Conservation (phyloP, 2,888 invertebrate genomes). For the Diaprepes abbreviatus region DNA sequence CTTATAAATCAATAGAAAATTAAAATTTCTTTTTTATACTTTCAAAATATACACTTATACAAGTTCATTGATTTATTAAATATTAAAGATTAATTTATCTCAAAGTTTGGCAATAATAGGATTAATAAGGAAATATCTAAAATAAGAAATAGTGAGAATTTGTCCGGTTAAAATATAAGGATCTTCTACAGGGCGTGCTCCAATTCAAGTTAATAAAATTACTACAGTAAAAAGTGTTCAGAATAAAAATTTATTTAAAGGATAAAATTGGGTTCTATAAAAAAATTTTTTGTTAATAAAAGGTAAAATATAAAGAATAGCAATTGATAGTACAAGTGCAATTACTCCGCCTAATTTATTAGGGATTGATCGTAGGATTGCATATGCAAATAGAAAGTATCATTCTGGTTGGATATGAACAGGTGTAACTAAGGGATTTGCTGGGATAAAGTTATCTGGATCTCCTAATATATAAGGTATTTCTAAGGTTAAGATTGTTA, state of each 20-base stretch:
- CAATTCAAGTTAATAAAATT: too few relatives aligned
- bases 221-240: too few relatives aligned
- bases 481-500: conserved; percentile 71
- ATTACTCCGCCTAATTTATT: conserved; percentile 85
- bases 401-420: conserved; percentile 87
- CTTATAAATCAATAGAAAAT: conserved; percentile 76
- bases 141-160: too few relatives aligned
- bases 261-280: conserved; percentile 73
- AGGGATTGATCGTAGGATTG: conserved; percentile 84
- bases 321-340: conserved; percentile 76
- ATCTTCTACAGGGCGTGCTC: too few relatives aligned
- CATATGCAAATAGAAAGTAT: conserved; percentile 89
- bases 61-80: too few relatives aligned
- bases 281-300: conserved; percentile 72
- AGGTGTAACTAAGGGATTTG: conserved; percentile 79
- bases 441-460: conserved; percentile 81
- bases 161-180: too few relatives aligned
- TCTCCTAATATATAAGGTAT: conserved; percentile 76
- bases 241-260: conserved; percentile 57
- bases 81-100: too few relatives aligned
- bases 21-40: conserved; percentile 69
- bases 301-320: conserved; percentile 76
- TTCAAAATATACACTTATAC: conserved; percentile 73
- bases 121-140: too few relatives aligned
- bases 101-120: too few relatives aligned